These are phyloP conservation scores for Colletes gigas DNA, from an alignment of 1,140 invertebrate species.

Conservation along the genomic window DNA sequence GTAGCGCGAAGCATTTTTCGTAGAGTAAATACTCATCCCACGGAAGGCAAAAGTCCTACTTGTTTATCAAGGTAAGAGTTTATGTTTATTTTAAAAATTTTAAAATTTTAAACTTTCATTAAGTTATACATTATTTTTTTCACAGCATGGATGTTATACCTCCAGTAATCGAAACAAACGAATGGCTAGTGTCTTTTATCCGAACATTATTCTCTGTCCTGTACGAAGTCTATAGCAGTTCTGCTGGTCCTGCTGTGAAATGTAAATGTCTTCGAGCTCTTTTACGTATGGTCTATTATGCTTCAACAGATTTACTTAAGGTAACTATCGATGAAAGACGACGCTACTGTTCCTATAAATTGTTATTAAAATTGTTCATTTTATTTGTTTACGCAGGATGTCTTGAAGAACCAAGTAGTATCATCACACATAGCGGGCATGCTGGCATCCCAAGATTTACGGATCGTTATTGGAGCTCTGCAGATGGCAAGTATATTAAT, in stretches of 20 bases:
- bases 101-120: too few relatives aligned
- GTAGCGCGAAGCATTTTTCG: constrained; percentile 95
- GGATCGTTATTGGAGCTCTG: constrained; percentile 97
- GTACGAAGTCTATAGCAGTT: constrained; percentile 98
- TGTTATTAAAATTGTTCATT: constrained; percentile 2
- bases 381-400: constrained; percentile 82
- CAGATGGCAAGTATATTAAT: constrained; percentile 98
- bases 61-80: constrained; percentile 73
- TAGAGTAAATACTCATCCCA: constrained; percentile 80
- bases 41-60: constrained; percentile 78
- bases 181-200: constrained; percentile 86
- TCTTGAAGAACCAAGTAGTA: constrained; percentile 95
- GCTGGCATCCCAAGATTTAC: constrained; percentile 97
- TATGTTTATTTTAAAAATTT: constrained; percentile 3
- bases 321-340: constrained; percentile 61
- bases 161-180: constrained; percentile 79
- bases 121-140: constrained; percentile 53
- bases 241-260: constrained; percentile 97
- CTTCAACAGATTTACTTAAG: constrained; percentile 91
- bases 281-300: constrained; percentile 97
- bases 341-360: background rate
- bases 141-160: constrained; percentile 78
- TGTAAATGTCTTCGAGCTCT: constrained; percentile 98
- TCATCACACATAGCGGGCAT: constrained; percentile 98
- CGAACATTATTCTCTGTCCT: constrained; percentile 94